Evolutionary conservation across 2,888 invertebrate genomes (phyloP), one percentile per base, ranked within the genome.

Genomic region (Alitta virens): DNA sequence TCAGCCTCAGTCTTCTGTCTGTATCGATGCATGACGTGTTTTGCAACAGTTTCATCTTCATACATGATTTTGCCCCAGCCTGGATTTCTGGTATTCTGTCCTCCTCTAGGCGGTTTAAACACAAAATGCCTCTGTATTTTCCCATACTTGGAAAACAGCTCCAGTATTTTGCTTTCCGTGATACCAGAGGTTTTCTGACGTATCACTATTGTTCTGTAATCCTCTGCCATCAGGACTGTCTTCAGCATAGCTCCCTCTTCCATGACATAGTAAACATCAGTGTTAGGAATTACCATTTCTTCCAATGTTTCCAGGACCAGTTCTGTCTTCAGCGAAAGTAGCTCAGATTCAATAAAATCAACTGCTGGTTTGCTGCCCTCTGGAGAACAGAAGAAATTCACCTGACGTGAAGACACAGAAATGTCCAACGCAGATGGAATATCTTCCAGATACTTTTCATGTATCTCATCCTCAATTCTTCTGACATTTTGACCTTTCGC

Each of bases 141-240:
- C 16, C 57, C 57, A 24, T 43, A 43, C 25, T n/a, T 23, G n/a
- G 23, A 25, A 9, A 57, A 43, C 18, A 23, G 16, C 5, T 42
- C 25, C 43, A 57, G 5, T 24, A 49, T 43, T 7, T 57, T 25
- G 21, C 16, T 24, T n/a, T 46, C 43, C 21, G 24, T 21, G 3
- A n/a, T 21, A 3, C 49, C 26, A 12, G 5, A 12, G 21, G 25
- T n/a, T 21, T 7, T 50, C 1, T 49, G 25, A 2, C 9, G 16
- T 18, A 51, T n/a, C 18, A 49, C 16, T 27, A 58, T 33, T 7
- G 58, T 27, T 27, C 50, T 18, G 23, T 27, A 58, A n/a, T 58
- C 50, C 16, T 51, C 40, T 18, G 58, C 49, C 58, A 58, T 49
- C 27, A 58, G 25, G 16, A 58, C 21, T 14, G 49, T 38, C 21